Base-by-base conservation (phyloP, 1,140 invertebrate genomes). In the Lineus longissimus region DNA sequence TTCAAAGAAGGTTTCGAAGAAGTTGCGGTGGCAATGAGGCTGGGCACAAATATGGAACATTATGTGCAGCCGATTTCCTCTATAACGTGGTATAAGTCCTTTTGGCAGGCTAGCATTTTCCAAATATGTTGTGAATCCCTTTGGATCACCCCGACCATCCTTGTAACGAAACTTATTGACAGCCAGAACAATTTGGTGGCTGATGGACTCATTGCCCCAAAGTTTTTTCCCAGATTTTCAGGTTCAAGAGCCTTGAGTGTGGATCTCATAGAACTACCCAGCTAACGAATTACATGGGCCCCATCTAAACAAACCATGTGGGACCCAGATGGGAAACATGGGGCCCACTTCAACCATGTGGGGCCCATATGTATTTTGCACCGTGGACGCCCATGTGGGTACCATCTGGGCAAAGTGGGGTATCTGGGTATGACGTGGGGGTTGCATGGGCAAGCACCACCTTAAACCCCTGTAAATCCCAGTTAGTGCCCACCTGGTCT, bases 121-220 rank as follows among this genome's bases (percentile, higher is more conserved):
- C n/a, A 63, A 47, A 29, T 61, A 63, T 17, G 30, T 47, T 25
- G 17, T 40, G 56, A 63, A 63, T 17, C 62, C 56, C 61, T 41
- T 59, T 2, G 62, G 62, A 40, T 63, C 56, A 19, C 62, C 62
- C 23, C 58, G 61, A 11, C 56, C 62, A 59, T 63, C 62, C 31
- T 63, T 63, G n/a, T 11, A 61, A 1, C 62, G 7, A 36, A 62
- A 31, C 27, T 62, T 62, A 29, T 62, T 62, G 13, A 62, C 31
- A 4, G 41, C 36, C 4, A 62, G 2, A 55, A 56, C 47, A 29
- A 62, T 29, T 15, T 62, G 41, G 7, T 27, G 36, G 15, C 19
- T 25, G 30, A 62, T 56, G 30, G 9, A 56, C n/a, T 19, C 25
- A n/a, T 54, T 4, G 6, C 25, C 25, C 25, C 25, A 19, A 54